Evolutionary conservation across 2,888 invertebrate genomes (phyloP).

Genomic region (Steinernema carpocapsae): DNA sequence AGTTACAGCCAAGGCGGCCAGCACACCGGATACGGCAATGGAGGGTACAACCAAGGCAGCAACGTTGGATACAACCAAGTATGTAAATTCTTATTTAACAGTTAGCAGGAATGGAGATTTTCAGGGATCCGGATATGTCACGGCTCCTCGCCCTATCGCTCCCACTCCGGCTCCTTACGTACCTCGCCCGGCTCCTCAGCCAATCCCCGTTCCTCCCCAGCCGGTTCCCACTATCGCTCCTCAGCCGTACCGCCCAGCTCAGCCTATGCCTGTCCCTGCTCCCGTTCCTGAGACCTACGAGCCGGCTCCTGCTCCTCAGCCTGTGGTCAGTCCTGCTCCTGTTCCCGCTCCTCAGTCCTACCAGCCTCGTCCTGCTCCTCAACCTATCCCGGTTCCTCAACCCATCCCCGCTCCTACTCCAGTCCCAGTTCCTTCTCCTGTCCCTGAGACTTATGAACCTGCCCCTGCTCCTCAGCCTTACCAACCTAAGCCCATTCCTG

Average conservation of each 20-base stretch:
- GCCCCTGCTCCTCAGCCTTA: neutral
- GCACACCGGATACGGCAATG: neutral
- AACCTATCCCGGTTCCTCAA: neutral
- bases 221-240: neutral
- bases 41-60: neutral
- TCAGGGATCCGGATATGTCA: conserved; percentile 21
- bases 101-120: too few species aligned
- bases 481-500: neutral
- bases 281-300: conserved; percentile 30
- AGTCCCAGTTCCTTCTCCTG: neutral
- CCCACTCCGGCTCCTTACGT: neutral
- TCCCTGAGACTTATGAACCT: conserved; percentile 26
- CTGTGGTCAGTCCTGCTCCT: neutral
- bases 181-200: neutral
- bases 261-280: neutral
- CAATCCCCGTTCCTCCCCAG: neutral
- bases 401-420: neutral
- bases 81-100: neutral
- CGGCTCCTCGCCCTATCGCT: conserved; percentile 11
- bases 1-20: conserved; percentile 4
- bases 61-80: conserved; percentile 6
- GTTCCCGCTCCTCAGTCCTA: neutral
- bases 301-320: conserved; percentile 13
- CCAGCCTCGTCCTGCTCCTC: conserved; percentile 24
- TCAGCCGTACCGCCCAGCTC: conserved; percentile 6